phyloP scores from a whole-genome alignment of 2,888 invertebrate genomes.

The Hypomecis punctinalis region DNA sequence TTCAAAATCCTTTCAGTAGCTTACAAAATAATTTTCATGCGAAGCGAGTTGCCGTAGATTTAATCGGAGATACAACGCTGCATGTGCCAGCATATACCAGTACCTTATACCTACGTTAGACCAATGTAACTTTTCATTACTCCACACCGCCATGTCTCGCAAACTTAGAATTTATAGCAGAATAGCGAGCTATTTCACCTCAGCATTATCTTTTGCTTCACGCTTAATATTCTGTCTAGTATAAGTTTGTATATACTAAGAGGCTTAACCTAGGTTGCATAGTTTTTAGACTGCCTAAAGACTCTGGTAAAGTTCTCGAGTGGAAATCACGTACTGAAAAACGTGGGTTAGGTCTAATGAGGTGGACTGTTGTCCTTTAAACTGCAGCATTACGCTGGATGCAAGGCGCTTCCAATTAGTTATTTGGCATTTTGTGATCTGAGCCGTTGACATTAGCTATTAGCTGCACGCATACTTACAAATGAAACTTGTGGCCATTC shows the following conservation, averaged over 20 bases:
- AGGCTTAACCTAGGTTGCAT: no score
- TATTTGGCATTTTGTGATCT: no score
- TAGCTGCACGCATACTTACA: no score
- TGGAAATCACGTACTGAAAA: no score
- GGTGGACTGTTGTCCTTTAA: no score
- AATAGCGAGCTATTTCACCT: constrained; percentile 53
- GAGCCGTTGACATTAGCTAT: no score
- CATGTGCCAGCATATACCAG: constrained; percentile 15
- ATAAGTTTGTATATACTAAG: constrained; percentile 5
- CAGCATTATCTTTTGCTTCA: constrained; percentile 49
- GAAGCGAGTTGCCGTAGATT: constrained; percentile 23
- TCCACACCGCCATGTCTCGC: constrained; percentile 44
- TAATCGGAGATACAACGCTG: constrained; percentile 30
- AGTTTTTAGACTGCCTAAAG: no score
- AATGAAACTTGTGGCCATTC: no score
- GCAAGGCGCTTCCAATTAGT: no score
- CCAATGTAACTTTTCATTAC: constrained; percentile 62
- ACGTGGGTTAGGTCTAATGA: no score
- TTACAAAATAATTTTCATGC: constrained; percentile 21
- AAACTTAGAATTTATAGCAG: constrained; percentile 59
- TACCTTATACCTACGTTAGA: constrained; percentile 19
- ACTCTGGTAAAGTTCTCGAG: no score
- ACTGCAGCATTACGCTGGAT: no score
- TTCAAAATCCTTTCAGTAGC: constrained; percentile 10
- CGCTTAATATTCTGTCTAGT: constrained; percentile 25